Evolutionary conservation across 1,140 invertebrate genomes (phyloP).

Genomic region (Papilio polyxenes): DNA sequence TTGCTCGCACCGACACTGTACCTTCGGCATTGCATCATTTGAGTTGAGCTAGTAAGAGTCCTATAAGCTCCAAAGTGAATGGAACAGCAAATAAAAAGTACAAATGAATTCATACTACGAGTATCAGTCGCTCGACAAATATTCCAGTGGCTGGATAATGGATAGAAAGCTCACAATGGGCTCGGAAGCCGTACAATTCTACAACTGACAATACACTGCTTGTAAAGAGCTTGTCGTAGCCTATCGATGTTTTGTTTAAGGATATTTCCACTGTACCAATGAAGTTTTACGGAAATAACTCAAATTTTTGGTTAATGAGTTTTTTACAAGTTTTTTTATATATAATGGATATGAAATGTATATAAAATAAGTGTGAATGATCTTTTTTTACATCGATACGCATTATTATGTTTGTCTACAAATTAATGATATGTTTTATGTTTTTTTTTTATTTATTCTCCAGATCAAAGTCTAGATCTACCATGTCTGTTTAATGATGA

Average conservation of each 20-base stretch:
- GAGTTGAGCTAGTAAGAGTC: no score
- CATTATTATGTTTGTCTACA: no score
- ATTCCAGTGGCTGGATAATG: neutral
- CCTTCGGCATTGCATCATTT: no score
- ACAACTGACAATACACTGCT: neutral
- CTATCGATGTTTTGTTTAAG: slow-evolving; percentile 4
- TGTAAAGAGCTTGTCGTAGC: neutral
- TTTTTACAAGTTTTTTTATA: no score
- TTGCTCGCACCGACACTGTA: neutral
- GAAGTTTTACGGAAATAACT: neutral
- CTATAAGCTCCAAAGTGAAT: no score
- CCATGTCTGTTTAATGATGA: neutral
- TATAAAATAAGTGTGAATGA: no score
- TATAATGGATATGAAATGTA: no score
- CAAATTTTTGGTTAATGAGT: neutral
- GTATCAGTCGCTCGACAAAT: neutral
- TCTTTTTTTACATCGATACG: no score
- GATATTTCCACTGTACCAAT: neutral
- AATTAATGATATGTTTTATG: no score
- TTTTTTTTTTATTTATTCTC: neutral
- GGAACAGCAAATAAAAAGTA: no score
- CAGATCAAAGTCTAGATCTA: no score
- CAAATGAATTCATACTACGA: no score
- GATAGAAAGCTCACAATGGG: slow-evolving; percentile 15
- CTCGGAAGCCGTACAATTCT: slow-evolving; percentile 8